phyloP scores from a whole-genome alignment of 2,888 invertebrate species.

The Disparrhopalites patrizii region DNA sequence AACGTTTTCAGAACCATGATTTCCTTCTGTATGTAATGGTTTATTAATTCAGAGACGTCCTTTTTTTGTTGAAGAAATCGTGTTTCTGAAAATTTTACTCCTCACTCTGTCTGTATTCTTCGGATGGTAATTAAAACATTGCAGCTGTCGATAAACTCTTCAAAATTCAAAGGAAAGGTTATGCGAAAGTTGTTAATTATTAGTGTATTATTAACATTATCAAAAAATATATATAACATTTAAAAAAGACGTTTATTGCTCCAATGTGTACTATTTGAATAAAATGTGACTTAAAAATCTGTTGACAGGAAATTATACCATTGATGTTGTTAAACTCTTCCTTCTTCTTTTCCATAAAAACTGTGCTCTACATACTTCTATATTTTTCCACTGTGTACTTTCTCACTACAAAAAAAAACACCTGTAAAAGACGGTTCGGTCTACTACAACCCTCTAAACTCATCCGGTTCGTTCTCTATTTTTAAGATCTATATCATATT shows the following conservation, averaged over 20 bases:
- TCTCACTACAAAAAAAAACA: too few species aligned
- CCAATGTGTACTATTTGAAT: slow-evolving; percentile 15
- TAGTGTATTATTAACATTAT: background rate
- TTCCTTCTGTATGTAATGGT: slow-evolving; percentile 9
- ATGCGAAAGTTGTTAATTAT: slow-evolving; percentile 9
- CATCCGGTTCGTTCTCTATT: too few species aligned
- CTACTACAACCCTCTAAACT: too few species aligned
- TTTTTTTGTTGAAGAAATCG: slow-evolving; percentile 6
- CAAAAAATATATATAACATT: background rate
- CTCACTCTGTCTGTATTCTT: slow-evolving; percentile 5
- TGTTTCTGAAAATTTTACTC: slow-evolving; percentile 7
- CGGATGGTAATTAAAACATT: slow-evolving; percentile 9
- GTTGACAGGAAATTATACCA: slow-evolving; percentile 15
- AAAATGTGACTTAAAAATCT: slow-evolving; percentile 17
- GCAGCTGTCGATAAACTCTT: slow-evolving; percentile 18
- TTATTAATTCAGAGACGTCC: slow-evolving; percentile 4
- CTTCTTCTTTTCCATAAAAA: too few species aligned
- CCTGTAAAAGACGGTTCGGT: too few species aligned
- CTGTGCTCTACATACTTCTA: too few species aligned
- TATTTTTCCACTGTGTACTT: too few species aligned
- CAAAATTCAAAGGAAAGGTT: slow-evolving; percentile 5
- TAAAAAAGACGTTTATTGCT: background rate
- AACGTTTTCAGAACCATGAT: slow-evolving; percentile 18
- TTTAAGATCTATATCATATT: too few species aligned
- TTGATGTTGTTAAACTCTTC: too few species aligned